phyloP scores from a whole-genome alignment of 2,113 vertebrate genomes.

The Rhinoderma darwinii region DNA sequence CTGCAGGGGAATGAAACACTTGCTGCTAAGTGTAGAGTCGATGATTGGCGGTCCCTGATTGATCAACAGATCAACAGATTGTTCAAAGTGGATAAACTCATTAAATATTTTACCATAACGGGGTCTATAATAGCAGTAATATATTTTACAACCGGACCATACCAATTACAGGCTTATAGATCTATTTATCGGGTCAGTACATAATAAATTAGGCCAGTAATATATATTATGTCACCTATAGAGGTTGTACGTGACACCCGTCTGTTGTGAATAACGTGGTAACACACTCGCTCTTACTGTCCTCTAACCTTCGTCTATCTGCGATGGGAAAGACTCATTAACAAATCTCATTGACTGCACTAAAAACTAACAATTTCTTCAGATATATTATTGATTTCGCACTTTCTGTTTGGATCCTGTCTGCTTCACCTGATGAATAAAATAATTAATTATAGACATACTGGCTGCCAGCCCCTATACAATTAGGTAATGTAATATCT shows the following conservation, averaged over 20 bases:
- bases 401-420: not conserved
- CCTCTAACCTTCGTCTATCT: conserved; percentile 3
- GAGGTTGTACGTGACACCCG: not conserved
- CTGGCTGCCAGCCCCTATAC: not conserved
- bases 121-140: not conserved
- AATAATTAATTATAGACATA: not conserved
- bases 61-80: too few relatives aligned
- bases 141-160: not conserved
- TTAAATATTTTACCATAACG: too few relatives aligned
- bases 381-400: conserved; percentile 25
- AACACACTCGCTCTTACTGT: not conserved
- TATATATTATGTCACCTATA: not conserved
- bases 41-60: too few relatives aligned
- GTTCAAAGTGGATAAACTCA: too few relatives aligned
- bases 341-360: conserved; percentile 25
- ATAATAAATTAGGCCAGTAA: not conserved
- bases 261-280: conserved; percentile 8
- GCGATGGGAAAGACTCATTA: not conserved
- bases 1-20: too few relatives aligned
- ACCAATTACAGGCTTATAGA: too few relatives aligned
- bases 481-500: too few relatives aligned
- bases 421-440: not conserved
- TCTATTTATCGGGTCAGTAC: not conserved
- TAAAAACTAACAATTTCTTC: not conserved
- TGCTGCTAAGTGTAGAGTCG: too few relatives aligned